Conservation (phyloP, 2,888 invertebrate species). For the Conus canariensis region DNA sequence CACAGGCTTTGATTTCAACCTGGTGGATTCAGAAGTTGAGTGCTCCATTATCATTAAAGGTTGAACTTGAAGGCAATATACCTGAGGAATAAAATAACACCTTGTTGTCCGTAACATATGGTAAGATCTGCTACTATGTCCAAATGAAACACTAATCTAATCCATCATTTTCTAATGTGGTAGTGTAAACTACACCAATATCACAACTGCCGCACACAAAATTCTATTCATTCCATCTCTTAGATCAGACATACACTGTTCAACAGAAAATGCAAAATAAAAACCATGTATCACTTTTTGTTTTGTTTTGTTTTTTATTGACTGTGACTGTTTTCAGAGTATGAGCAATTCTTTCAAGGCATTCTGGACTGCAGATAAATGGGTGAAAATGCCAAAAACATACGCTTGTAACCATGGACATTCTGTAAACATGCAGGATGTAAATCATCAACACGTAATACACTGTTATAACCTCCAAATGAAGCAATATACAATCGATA, state of each 20-base stretch:
- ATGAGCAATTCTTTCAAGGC: too few relatives aligned
- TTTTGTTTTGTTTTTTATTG: too few relatives aligned
- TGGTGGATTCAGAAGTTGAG: background rate
- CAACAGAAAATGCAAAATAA: too few relatives aligned
- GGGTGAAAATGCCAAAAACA: conserved; percentile 22
- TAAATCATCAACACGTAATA: background rate
- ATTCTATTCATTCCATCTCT: too few relatives aligned
- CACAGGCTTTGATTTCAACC: background rate
- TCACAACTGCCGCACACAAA: too few relatives aligned
- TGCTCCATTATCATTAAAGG: background rate
- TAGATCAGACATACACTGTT: too few relatives aligned
- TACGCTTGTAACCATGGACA: background rate
- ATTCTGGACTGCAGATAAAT: background rate
- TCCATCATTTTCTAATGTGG: too few relatives aligned
- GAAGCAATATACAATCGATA: background rate
- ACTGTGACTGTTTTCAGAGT: too few relatives aligned
- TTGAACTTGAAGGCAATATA: background rate
- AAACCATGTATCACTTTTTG: too few relatives aligned
- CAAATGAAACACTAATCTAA: too few relatives aligned
- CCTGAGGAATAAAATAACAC: background rate
- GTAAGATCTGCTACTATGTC: background rate
- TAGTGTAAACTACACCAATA: too few relatives aligned
- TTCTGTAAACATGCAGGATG: background rate
- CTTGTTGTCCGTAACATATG: background rate
- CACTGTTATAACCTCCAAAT: background rate